These are phyloP conservation scores for Thinocorus orbignyianus DNA, from an alignment of 2,113 vertebrate species.

Conservation along the genomic window DNA sequence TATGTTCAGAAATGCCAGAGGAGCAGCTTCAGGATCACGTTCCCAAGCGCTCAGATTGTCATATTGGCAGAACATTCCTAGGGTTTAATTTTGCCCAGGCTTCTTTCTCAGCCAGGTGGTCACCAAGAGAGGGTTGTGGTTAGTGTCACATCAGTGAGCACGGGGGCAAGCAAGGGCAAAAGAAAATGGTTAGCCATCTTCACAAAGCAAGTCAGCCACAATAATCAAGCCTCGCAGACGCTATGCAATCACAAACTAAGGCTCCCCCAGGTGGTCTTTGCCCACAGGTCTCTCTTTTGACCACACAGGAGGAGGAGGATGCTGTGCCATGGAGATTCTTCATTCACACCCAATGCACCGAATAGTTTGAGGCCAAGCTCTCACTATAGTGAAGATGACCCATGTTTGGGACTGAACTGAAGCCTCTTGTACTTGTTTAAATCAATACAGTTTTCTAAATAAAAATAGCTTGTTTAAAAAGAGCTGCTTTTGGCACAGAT, in stretches of 20 bases:
- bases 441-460: neutral
- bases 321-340: neutral
- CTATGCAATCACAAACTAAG: neutral
- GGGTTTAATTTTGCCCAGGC: neutral
- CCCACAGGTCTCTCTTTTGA: neutral
- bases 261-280: neutral
- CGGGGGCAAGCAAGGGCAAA: neutral
- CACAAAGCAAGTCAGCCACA: conserved; percentile 9
- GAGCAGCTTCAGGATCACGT: neutral
- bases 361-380: neutral
- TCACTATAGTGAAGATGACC: neutral
- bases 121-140: neutral
- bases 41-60: neutral
- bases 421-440: conserved; percentile 1
- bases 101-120: neutral
- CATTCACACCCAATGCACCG: neutral
- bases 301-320: neutral
- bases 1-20: neutral
- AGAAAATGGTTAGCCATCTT: neutral
- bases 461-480: neutral
- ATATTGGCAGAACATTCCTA: neutral
- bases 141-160: neutral
- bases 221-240: neutral
- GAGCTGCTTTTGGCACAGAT: neutral
- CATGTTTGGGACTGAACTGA: neutral